Conservation (phyloP, 1,140 invertebrate genomes). For the Drosophila tsacasi region DNA sequence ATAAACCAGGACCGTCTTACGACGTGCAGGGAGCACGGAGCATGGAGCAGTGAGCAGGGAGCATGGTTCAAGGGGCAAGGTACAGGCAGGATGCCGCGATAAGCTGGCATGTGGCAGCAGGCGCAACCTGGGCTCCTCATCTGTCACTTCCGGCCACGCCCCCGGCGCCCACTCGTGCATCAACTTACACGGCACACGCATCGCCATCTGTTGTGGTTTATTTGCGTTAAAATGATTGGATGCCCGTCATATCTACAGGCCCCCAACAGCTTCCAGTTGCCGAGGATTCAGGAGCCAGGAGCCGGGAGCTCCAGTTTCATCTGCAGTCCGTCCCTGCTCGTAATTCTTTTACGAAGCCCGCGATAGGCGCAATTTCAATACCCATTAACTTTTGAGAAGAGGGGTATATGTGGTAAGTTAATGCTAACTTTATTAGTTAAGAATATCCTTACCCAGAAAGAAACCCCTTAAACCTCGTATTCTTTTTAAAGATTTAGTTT, state of each 20-base stretch:
- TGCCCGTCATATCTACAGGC: conserved; percentile 76
- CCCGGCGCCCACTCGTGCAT: conserved; percentile 62
- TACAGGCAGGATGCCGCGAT: conserved; percentile 55
- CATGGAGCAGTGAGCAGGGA: neutral
- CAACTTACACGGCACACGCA: conserved; percentile 75
- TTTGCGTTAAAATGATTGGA: conserved; percentile 84
- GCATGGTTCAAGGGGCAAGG: neutral
- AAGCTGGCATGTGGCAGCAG: conserved; percentile 70
- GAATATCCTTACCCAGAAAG: too few species aligned
- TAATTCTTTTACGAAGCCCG: conserved; percentile 75
- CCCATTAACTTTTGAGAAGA: neutral
- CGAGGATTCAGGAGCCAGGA: conserved; percentile 16
- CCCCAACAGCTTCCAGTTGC: conserved; percentile 21
- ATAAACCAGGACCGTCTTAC: conserved; percentile 77
- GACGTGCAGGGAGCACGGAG: conserved; percentile 1
- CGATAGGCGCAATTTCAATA: conserved; percentile 52
- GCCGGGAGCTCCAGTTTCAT: conserved; percentile 14
- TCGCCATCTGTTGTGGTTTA: conserved; percentile 82
- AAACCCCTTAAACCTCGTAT: too few species aligned
- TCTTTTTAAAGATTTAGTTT: too few species aligned
- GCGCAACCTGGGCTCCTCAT: conserved; percentile 45
- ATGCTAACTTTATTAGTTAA: too few species aligned
- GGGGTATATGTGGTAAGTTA: neutral
- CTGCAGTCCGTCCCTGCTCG: conserved; percentile 43
- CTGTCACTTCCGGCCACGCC: conserved; percentile 49